These are phyloP conservation scores for Gastrophryne carolinensis DNA, from an alignment of 2,797 vertebrate species.

Conservation along the genomic window DNA sequence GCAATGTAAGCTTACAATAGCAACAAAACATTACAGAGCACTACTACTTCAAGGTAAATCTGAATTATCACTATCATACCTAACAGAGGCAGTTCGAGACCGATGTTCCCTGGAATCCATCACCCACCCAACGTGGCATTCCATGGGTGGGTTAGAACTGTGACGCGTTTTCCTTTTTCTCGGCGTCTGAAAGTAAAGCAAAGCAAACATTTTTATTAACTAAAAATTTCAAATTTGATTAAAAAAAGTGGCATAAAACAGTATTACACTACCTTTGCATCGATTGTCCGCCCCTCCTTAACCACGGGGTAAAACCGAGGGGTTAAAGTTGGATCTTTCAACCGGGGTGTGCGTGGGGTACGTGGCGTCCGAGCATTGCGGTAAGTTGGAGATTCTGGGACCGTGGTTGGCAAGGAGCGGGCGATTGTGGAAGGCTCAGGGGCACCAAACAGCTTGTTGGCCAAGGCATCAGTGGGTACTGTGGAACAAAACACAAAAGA, in stretches of 20 bases:
- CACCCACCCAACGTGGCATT: conserved; percentile 98
- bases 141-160: conserved; percentile 96
- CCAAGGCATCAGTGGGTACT: conserved; percentile 96
- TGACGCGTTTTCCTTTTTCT: conserved; percentile 97
- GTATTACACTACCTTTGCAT: conserved; percentile 82
- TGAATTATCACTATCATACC: too few relatives aligned
- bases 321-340: conserved; percentile 89
- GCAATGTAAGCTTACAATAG: too few relatives aligned
- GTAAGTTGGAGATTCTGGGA: conserved; percentile 95
- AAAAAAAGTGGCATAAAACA: not conserved
- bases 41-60: too few relatives aligned
- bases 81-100: conserved; percentile 92
- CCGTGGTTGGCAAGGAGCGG: conserved; percentile 91
- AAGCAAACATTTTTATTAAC: not conserved
- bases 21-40: too few relatives aligned
- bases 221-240: too few relatives aligned
- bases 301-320: conserved; percentile 97
- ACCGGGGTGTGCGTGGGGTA: conserved; percentile 90
- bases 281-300: conserved; percentile 91
- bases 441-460: conserved; percentile 93
- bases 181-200: conserved; percentile 77
- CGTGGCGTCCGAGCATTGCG: conserved; percentile 89
- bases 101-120: conserved; percentile 98
- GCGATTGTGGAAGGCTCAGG: conserved; percentile 89
- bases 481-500: not conserved